phyloP scores from a whole-genome alignment of 2,888 invertebrate species.

The Coronaproctus castanopsis region DNA sequence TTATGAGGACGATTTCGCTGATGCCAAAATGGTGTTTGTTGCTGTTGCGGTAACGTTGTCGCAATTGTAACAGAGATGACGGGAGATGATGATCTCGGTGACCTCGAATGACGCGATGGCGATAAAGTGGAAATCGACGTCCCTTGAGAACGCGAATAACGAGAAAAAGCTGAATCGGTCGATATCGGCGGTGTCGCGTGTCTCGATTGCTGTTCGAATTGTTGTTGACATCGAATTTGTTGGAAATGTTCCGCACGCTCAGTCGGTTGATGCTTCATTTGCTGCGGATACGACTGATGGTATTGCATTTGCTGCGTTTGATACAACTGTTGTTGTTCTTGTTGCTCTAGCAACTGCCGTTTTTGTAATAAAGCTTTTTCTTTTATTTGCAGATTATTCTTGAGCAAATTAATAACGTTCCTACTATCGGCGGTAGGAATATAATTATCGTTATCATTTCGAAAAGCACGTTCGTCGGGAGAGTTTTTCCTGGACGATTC shows the following conservation, averaged over 20 bases:
- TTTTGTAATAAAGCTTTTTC: not conserved
- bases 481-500: too few species aligned
- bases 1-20: too few species aligned
- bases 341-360: not conserved
- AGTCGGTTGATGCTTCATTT: too few species aligned
- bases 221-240: too few species aligned
- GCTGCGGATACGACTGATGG: not conserved
- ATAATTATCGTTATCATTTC: not conserved
- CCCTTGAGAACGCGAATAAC: not conserved
- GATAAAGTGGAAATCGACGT: not conserved
- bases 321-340: constrained; percentile 3
- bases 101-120: not conserved
- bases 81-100: not conserved
- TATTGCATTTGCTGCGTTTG: constrained; percentile 2
- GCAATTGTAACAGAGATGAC: not conserved
- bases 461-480: not conserved
- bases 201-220: too few species aligned
- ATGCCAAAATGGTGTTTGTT: too few species aligned
- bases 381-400: not conserved
- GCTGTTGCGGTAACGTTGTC: not conserved
- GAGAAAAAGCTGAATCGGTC: too few species aligned
- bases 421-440: not conserved
- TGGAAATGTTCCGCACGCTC: too few species aligned
- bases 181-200: too few species aligned
- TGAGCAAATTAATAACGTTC: not conserved